Evolutionary conservation across 2,888 invertebrate species (phyloP).

Genomic region (Hipparchia semele): DNA sequence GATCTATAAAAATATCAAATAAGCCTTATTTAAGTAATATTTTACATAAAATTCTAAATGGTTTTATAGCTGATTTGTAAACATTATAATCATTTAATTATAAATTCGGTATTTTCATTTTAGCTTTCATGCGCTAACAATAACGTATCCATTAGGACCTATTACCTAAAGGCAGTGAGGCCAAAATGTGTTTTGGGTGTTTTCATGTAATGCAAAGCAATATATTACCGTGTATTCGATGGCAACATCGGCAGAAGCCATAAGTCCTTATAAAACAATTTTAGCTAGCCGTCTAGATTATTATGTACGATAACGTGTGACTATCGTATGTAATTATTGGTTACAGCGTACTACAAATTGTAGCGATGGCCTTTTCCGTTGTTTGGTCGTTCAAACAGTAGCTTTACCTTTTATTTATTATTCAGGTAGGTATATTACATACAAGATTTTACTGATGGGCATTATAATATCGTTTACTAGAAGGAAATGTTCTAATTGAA

Average conservation of each 20-base stretch:
- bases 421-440: too few relatives aligned
- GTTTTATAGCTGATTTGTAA: too few relatives aligned
- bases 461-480: neutral
- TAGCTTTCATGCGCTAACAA: too few relatives aligned
- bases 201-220: neutral
- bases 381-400: constrained; percentile 44
- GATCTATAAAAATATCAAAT: too few relatives aligned
- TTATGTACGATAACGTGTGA: constrained; percentile 41
- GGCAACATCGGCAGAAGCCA: constrained; percentile 13
- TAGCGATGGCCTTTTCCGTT: constrained; percentile 31
- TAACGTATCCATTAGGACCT: neutral
- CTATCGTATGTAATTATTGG: constrained; percentile 52
- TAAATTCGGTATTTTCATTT: too few relatives aligned
- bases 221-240: constrained; percentile 14
- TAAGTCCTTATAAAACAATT: constrained; percentile 41
- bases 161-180: neutral
- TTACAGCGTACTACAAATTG: constrained; percentile 24
- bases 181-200: neutral
- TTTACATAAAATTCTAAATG: too few relatives aligned
- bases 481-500: neutral
- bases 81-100: too few relatives aligned
- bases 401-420: neutral
- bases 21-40: too few relatives aligned
- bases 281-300: constrained; percentile 38
- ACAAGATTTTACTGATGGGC: neutral